Percentiles rank a stretch among this genome's conserved stretches.
These are phyloP conservation scores for Drosophila teissieri DNA, from an alignment of 1,140 invertebrate genomes.

Conservation along the genomic window DNA sequence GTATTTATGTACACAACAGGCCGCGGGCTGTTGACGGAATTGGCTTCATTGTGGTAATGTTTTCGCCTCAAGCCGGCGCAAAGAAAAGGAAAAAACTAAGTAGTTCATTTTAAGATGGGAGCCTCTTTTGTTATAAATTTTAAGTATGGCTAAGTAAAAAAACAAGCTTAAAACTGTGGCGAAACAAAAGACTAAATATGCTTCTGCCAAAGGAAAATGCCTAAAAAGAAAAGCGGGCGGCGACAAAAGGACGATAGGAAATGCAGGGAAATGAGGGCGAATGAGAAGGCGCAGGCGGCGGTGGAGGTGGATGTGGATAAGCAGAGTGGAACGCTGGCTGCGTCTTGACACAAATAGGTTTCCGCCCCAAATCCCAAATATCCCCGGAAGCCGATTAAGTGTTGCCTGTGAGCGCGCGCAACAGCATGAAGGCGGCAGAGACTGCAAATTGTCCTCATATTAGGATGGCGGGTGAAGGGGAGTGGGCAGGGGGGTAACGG, in stretches of 20 bases:
- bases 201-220: slow-evolving; percentile 64
- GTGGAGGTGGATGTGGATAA: slow-evolving; percentile 7
- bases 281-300: neutral
- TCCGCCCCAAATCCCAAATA: slow-evolving; percentile 82
- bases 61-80: slow-evolving; percentile 45
- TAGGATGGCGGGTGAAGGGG: neutral
- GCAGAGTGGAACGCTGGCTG: slow-evolving; percentile 52
- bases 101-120: slow-evolving; percentile 74
- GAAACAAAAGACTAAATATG: slow-evolving; percentile 75
- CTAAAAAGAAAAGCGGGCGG: slow-evolving; percentile 66
- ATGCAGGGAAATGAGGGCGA: slow-evolving; percentile 29
- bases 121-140: slow-evolving; percentile 77
- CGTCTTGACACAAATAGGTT: slow-evolving; percentile 83
- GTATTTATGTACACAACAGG: slow-evolving; percentile 37
- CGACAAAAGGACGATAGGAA: slow-evolving; percentile 16
- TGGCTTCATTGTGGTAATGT: slow-evolving; percentile 80
- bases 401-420: slow-evolving; percentile 78
- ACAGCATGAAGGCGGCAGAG: slow-evolving; percentile 68
- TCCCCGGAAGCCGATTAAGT: slow-evolving; percentile 83
- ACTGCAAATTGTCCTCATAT: slow-evolving; percentile 68
- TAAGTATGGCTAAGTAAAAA: slow-evolving; percentile 81
- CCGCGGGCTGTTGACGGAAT: slow-evolving; percentile 63
- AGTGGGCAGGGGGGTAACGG: neutral
- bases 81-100: slow-evolving; percentile 57
- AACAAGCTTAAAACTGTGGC: slow-evolving; percentile 77